Conservation (phyloP, 2,888 invertebrate species). For the Agrochola lychnidis region DNA sequence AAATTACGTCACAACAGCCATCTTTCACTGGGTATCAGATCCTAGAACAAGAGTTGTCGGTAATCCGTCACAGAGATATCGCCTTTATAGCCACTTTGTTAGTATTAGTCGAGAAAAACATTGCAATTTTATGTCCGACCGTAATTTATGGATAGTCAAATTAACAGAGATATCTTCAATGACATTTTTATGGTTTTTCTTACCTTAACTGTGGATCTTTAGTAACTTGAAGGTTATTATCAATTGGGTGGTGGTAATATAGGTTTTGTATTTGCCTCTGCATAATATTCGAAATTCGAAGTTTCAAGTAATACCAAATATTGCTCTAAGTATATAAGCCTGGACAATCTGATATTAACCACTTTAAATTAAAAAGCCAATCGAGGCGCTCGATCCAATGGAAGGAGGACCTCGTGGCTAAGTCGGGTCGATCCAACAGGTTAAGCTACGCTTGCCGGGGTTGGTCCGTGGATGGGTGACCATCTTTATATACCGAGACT, state of each 20-base stretch:
- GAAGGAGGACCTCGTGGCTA: too few relatives aligned
- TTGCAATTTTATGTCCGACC: conserved; percentile 16
- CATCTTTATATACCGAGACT: too few relatives aligned
- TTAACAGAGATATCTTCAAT: conserved; percentile 19
- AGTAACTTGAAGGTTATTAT: neutral
- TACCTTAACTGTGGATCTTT: conserved; percentile 23
- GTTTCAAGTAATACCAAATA: neutral
- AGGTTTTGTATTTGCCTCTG: neutral
- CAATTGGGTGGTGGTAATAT: neutral
- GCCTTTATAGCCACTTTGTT: conserved; percentile 44
- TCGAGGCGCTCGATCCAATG: too few relatives aligned
- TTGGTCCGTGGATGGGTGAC: too few relatives aligned
- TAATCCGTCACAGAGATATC: conserved; percentile 44
- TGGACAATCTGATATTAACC: conserved; percentile 73
- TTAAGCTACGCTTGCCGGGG: too few relatives aligned
- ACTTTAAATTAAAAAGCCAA: conserved; percentile 80
- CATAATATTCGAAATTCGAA: neutral
- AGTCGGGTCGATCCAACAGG: too few relatives aligned
- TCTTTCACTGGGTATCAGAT: conserved; percentile 49
- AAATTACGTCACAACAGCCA: conserved; percentile 37
- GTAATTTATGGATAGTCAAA: conserved; percentile 33
- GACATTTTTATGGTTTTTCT: conserved; percentile 21
- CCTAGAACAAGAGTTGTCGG: conserved; percentile 25
- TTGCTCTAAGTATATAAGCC: conserved; percentile 46
- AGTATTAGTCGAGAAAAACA: conserved; percentile 46